These are phyloP conservation scores for Avahi laniger DNA, from an alignment of 2,797 vertebrate genomes.

Conservation along the genomic window DNA sequence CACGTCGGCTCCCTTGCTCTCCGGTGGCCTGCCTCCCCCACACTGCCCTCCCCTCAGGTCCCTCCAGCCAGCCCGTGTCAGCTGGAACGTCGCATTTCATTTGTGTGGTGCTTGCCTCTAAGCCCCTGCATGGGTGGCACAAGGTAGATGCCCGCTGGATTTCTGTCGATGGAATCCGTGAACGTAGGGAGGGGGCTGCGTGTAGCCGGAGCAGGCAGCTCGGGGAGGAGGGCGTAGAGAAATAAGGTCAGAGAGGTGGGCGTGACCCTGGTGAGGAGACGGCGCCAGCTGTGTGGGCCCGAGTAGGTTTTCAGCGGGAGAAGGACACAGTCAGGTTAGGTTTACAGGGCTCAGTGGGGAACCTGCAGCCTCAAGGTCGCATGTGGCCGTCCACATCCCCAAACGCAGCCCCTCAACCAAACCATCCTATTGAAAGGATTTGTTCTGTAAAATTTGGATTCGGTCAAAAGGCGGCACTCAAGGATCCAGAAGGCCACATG, in stretches of 20 bases:
- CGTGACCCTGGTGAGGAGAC: not conserved
- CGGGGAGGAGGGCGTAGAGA: not conserved
- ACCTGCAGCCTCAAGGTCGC: too few relatives aligned
- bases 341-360: not conserved
- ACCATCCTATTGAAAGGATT: too few relatives aligned
- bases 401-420: too few relatives aligned
- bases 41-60: not conserved
- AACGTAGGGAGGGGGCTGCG: not conserved
- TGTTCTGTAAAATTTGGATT: too few relatives aligned
- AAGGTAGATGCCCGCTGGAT: rapidly evolving
- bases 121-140: not conserved
- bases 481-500: too few relatives aligned
- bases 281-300: not conserved
- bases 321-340: not conserved
- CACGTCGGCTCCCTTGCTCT: not conserved
- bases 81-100: not conserved
- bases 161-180: not conserved
- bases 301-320: not conserved
- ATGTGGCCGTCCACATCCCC: too few relatives aligned
- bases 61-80: not conserved
- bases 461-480: too few relatives aligned
- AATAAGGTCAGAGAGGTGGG: not conserved
- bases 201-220: not conserved
- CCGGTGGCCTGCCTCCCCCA: not conserved
- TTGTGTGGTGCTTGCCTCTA: not conserved